phyloP scores from a whole-genome alignment of 1,140 invertebrate species.

The Neodiprion fabricii region DNA sequence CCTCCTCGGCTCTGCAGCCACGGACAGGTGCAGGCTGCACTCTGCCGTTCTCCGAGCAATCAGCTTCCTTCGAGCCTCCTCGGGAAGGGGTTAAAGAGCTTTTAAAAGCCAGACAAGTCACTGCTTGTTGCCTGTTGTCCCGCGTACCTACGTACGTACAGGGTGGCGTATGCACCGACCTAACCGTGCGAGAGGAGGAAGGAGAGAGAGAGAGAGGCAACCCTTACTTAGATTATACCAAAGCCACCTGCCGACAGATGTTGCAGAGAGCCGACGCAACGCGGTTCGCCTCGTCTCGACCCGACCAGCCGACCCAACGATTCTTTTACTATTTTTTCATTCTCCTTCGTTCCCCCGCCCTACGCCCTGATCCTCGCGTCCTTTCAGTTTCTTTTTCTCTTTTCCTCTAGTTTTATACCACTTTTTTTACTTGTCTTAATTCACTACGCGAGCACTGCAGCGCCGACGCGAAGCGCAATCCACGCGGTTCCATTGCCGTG shows the following conservation, averaged over 20 bases:
- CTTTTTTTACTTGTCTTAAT: conserved; percentile 11
- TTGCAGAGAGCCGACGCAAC: conserved; percentile 25
- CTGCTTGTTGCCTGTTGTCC: conserved; percentile 4
- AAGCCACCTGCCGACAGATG: conserved; percentile 53
- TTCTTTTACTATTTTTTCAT: background rate
- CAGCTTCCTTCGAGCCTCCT: background rate
- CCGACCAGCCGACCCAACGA: background rate
- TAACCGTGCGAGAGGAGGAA: no score
- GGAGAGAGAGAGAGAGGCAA: background rate
- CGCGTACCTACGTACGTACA: background rate
- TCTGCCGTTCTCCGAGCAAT: background rate
- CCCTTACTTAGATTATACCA: conserved; percentile 5
- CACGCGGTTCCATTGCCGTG: background rate
- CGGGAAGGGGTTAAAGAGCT: conserved; percentile 1
- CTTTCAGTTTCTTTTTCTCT: background rate
- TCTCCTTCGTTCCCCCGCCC: background rate
- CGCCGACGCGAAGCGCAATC: background rate
- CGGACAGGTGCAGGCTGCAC: conserved; percentile 2
- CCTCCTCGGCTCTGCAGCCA: background rate
- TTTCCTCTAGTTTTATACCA: background rate
- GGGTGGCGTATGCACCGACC: no score
- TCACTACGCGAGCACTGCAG: background rate
- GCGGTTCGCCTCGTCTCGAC: background rate
- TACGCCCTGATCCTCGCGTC: conserved; percentile 3
- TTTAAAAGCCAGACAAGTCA: conserved; percentile 3